Base-by-base conservation (phyloP, 2,888 invertebrate species). In the Tinea semifulvella region DNA sequence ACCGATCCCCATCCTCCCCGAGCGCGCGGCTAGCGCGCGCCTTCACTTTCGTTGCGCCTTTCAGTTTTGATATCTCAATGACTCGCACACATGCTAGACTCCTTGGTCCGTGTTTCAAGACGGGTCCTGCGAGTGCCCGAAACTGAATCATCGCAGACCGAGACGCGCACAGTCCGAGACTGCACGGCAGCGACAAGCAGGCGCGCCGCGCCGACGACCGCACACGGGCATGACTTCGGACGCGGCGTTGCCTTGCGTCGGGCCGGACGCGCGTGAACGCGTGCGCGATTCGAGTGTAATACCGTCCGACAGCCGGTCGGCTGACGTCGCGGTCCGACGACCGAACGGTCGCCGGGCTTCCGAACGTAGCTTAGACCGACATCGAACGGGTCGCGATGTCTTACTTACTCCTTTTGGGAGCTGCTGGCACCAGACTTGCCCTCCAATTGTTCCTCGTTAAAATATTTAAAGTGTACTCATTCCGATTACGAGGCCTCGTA, bases 51-150 rank as follows among this genome's bases (percentile, higher is more conserved):
- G 83, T 84, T 88, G 53, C 82, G 86, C 86, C 85, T 83, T 75
- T 82, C 69, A 82, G 83, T 82, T 84, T 77, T 3, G 3, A 18
- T 17, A n/a, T 39, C 85, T 84, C 85, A 80, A 81, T 82, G 84
- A 87, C 87, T 88, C 77, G 87, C 88, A 82, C 76, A 85, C 83
- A 84, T 84, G 85, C 80, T 86, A 84, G 83, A 86, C 86, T 87
- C 85, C 86, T 86, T 86, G 85, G 87, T 87, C 86, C 85, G 86
- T 88, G 86, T 88, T 88, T 87, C 88, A 87, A 88, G 87, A 87
- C 87, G 87, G 87, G 86, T 85, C 86, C 84, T 76, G 79, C 71
- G 69, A 76, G 68, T 65, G 64, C 65, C 69, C 66, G 61, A 72
- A 68, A 61, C 68, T 57, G 59, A 64, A 65, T 58, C 68, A 69